Evolutionary conservation across 2,888 invertebrate species (phyloP).

Genomic region (Maniola hyperantus): DNA sequence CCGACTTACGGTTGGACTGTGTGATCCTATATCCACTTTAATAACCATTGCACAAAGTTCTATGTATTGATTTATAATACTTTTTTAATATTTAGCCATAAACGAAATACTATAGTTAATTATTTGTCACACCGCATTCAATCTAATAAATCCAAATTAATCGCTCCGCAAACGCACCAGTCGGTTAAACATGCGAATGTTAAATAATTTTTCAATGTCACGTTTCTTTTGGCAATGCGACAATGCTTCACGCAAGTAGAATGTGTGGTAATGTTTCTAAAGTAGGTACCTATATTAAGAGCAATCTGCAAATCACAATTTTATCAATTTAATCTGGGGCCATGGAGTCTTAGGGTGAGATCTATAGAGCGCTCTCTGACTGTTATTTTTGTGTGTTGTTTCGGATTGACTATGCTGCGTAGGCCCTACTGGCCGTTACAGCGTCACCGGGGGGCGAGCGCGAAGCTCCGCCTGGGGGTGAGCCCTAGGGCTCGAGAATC

Average conservation of each 20-base stretch:
- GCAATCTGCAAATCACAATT: no score
- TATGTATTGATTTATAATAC: not conserved
- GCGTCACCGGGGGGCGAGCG: no score
- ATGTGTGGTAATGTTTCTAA: no score
- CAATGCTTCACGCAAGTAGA: not conserved
- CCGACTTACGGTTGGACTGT: conserved; percentile 13
- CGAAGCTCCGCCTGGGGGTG: no score
- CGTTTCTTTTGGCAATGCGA: not conserved
- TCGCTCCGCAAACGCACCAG: not conserved
- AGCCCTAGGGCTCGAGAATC: no score
- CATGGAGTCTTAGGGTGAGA: no score
- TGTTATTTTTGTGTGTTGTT: no score
- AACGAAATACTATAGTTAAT: not conserved
- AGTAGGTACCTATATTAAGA: no score
- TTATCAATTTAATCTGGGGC: no score
- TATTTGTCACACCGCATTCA: not conserved
- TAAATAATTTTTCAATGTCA: conserved; percentile 6
- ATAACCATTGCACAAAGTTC: conserved; percentile 8
- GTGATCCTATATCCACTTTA: conserved; percentile 2
- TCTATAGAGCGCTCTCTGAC: no score
- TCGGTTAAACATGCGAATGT: not conserved
- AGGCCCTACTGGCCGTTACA: no score
- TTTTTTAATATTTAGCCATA: not conserved
- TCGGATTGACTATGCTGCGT: no score
- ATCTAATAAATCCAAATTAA: not conserved